These are phyloP conservation scores for Macrotis lagotis DNA, from an alignment of 2,113 vertebrate genomes.

Conservation along the genomic window DNA sequence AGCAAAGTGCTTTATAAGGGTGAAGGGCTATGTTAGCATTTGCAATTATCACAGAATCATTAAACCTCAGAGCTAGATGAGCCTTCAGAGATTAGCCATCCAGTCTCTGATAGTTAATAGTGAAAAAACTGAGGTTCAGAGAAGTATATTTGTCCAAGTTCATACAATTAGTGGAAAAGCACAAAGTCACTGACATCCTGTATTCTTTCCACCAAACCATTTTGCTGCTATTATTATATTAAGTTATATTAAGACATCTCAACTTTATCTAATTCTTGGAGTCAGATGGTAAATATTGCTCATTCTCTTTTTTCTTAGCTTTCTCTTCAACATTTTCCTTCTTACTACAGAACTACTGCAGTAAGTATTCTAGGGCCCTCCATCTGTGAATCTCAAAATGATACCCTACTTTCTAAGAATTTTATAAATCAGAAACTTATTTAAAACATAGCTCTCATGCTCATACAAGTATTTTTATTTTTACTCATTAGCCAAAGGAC, in stretches of 20 bases:
- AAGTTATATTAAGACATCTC: background rate
- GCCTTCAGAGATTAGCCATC: background rate
- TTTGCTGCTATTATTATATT: background rate
- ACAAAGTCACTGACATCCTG: background rate
- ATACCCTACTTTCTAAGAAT: background rate
- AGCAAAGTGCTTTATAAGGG: background rate
- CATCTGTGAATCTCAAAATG: background rate
- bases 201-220: background rate
- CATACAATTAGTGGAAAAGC: background rate
- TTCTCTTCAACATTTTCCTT: background rate
- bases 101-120: background rate
- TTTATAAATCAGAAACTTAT: background rate
- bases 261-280: background rate
- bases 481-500: background rate
- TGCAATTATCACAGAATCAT: background rate
- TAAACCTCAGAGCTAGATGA: background rate
- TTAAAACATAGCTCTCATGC: background rate
- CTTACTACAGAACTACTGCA: background rate
- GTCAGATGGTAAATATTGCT: background rate
- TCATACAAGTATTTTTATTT: background rate
- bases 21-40: background rate
- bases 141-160: background rate
- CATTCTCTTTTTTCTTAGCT: background rate
- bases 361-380: background rate
- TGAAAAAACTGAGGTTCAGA: background rate